Evolutionary conservation across 2,888 invertebrate genomes (phyloP).

Genomic region (Pharmacophagus antenor): DNA sequence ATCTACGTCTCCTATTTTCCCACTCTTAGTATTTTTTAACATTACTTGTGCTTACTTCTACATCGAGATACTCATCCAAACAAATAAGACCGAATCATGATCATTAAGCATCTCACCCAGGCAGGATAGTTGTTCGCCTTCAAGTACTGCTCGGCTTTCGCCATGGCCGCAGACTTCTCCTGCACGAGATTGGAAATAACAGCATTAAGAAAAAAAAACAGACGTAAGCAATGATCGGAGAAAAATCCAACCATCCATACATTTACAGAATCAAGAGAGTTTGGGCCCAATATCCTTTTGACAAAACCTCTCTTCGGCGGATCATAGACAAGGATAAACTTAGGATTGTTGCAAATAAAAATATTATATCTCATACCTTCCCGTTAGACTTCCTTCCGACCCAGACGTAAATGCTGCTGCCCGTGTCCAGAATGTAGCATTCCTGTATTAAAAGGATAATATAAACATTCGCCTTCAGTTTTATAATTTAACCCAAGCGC

Average conservation of each 20-base stretch:
- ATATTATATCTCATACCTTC: conserved; percentile 48
- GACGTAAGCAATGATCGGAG: background rate
- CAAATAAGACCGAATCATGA: background rate
- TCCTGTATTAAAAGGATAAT: conserved; percentile 73
- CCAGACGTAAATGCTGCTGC: conserved; percentile 90
- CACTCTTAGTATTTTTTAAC: too few relatives aligned
- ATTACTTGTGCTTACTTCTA: too few relatives aligned
- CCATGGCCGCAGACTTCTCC: conserved; percentile 88
- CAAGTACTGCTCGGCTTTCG: conserved; percentile 84
- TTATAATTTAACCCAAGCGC: too few relatives aligned
- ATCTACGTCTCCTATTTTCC: too few relatives aligned
- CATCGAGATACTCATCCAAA: background rate
- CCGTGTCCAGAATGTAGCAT: conserved; percentile 91
- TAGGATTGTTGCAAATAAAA: background rate
- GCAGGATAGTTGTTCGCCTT: conserved; percentile 85
- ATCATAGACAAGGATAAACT: background rate
- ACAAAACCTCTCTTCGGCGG: background rate
- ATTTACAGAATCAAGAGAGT: too few relatives aligned
- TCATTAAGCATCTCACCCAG: conserved; percentile 78
- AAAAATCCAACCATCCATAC: too few relatives aligned
- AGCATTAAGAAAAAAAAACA: background rate
- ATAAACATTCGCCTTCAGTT: background rate
- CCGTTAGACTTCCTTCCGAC: conserved; percentile 87
- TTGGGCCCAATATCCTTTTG: too few relatives aligned
- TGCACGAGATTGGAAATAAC: conserved; percentile 49